These are phyloP conservation scores for Xenentodon cancila DNA, from an alignment of 2,797 vertebrate genomes.

Conservation along the genomic window DNA sequence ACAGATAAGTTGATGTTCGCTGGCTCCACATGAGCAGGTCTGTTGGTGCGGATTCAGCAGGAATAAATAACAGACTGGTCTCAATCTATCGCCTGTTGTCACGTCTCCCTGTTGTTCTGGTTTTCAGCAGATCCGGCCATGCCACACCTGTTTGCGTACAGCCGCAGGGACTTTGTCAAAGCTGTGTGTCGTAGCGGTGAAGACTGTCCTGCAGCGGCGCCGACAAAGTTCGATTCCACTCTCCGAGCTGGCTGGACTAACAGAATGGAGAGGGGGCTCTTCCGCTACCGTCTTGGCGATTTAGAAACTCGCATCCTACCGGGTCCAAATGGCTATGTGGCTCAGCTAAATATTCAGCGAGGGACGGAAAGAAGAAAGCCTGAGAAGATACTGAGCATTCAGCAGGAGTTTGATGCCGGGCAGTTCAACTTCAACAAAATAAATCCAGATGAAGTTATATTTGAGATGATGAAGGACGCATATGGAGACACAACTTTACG, in stretches of 20 bases:
- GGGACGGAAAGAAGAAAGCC: conserved; percentile 85
- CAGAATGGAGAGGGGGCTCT: conserved; percentile 83
- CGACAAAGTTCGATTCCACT: conserved; percentile 82
- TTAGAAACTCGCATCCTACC: conserved; percentile 84
- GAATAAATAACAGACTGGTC: too few species aligned
- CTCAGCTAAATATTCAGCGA: conserved; percentile 89
- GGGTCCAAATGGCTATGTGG: conserved; percentile 81
- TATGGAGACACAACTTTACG: not conserved
- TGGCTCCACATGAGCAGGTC: too few species aligned
- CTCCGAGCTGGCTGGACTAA: conserved; percentile 84
- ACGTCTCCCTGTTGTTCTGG: conserved; percentile 7
- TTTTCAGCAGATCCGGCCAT: conserved; percentile 48
- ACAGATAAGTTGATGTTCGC: too few species aligned
- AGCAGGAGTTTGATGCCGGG: conserved; percentile 82
- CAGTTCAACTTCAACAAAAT: conserved; percentile 92
- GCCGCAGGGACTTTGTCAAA: conserved; percentile 75
- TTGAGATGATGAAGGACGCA: conserved; percentile 73
- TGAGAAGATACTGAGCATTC: conserved; percentile 86
- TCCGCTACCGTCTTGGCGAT: conserved; percentile 86
- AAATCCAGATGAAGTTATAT: conserved; percentile 83
- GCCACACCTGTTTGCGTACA: conserved; percentile 79
- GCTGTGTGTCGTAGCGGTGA: conserved; percentile 36
- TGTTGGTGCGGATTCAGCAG: too few species aligned
- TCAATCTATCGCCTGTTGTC: conserved; percentile 1
- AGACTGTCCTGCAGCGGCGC: not conserved